A percentile compares a stretch with the other conserved stretches of the same genome.
Conservation (phyloP, 2,113 vertebrate species). For the Kryptolebias marmoratus region DNA sequence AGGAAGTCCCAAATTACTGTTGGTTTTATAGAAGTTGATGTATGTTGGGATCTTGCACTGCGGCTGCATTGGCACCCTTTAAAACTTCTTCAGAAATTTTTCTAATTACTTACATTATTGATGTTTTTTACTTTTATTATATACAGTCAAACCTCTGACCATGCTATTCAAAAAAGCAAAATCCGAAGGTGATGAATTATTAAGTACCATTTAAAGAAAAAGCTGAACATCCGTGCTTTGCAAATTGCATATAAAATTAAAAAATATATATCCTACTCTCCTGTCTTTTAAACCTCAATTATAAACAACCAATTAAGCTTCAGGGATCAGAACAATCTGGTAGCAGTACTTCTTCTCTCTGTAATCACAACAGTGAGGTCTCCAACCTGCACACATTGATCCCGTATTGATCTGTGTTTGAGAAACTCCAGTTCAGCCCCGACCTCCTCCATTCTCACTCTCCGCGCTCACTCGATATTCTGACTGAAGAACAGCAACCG, state of each 20-base stretch:
- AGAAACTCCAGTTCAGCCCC: constrained; percentile 69
- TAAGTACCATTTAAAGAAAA: background rate
- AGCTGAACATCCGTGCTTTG: background rate
- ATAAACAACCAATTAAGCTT: constrained; percentile 62
- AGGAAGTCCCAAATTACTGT: no score
- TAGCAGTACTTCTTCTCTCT: constrained; percentile 43
- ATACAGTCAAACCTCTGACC: no score
- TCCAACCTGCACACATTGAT: constrained; percentile 77
- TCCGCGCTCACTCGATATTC: constrained; percentile 64
- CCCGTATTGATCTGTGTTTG: constrained; percentile 71
- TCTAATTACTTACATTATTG: no score
- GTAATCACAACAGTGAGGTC: constrained; percentile 70
- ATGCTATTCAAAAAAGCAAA: no score
- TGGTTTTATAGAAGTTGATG: no score
- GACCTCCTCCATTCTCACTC: constrained; percentile 56
- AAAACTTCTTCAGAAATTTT: no score
- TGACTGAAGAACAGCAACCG: constrained; percentile 42
- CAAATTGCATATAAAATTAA: constrained; percentile 14
- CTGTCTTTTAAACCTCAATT: constrained; percentile 18
- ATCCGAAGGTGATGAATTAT: no score
- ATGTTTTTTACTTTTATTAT: no score
- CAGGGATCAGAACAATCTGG: constrained; percentile 35
- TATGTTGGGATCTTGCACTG: no score
- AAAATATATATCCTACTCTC: background rate
- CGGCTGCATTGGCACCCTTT: no score